Percentiles rank a stretch among this genome's conserved stretches.
phyloP scores from a whole-genome alignment of 2,888 invertebrate genomes.

The Euplexia lucipara region DNA sequence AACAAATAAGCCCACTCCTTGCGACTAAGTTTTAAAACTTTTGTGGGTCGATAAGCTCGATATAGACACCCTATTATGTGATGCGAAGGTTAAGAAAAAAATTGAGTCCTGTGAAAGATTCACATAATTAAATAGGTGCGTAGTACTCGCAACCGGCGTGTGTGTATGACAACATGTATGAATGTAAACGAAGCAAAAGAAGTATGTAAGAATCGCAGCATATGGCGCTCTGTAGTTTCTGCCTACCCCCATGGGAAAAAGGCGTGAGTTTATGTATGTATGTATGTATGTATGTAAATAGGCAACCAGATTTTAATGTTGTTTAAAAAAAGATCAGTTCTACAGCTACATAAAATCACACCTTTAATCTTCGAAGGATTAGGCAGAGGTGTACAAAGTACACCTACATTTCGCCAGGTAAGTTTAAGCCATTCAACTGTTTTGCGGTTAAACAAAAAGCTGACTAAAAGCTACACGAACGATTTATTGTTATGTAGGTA shows the following conservation, averaged over 20 bases:
- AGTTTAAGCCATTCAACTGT: neutral
- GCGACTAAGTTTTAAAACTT: constrained; percentile 37
- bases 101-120: neutral
- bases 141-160: too few relatives aligned
- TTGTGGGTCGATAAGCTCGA: constrained; percentile 12
- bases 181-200: too few relatives aligned
- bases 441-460: constrained; percentile 14
- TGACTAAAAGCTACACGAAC: constrained; percentile 8
- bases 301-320: neutral
- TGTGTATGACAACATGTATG: too few relatives aligned
- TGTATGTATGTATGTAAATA: too few relatives aligned
- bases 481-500: constrained; percentile 14
- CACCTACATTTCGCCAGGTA: too few relatives aligned
- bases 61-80: neutral
- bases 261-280: too few relatives aligned
- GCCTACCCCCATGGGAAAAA: too few relatives aligned
- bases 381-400: too few relatives aligned
- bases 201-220: too few relatives aligned
- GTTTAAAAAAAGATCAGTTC: constrained; percentile 18
- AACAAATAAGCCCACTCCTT: constrained; percentile 24
- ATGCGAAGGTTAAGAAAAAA: neutral
- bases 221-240: too few relatives aligned
- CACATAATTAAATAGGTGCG: neutral
- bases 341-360: too few relatives aligned
- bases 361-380: too few relatives aligned